These are phyloP conservation scores for Coleophora deauratella DNA, from an alignment of 2,888 invertebrate species.

Conservation along the genomic window DNA sequence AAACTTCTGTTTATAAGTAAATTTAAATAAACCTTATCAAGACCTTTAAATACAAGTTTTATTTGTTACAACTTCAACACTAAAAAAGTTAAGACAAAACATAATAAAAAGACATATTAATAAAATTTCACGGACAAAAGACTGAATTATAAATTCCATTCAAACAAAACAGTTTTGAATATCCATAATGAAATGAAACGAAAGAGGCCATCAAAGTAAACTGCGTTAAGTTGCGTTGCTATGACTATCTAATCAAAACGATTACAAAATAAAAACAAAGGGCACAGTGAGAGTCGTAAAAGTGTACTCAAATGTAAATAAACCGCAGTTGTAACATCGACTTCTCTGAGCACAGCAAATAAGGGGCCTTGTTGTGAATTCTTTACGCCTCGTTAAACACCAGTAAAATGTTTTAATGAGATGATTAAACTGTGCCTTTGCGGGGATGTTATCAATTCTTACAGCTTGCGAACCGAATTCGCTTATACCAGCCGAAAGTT, in stretches of 20 bases:
- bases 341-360: constrained; percentile 36
- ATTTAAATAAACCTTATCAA: too few species aligned
- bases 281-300: constrained; percentile 29
- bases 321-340: constrained; percentile 23
- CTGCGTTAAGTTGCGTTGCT: not conserved
- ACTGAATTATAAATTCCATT: too few species aligned
- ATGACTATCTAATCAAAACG: constrained; percentile 9
- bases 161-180: not conserved
- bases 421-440: constrained; percentile 40
- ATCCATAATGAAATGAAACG: not conserved
- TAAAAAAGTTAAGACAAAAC: too few species aligned
- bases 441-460: constrained; percentile 28
- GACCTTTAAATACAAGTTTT: too few species aligned
- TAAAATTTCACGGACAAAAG: too few species aligned
- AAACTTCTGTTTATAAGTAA: too few species aligned
- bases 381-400: constrained; percentile 57
- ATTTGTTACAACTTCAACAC: too few species aligned
- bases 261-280: constrained; percentile 29
- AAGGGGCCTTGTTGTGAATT: constrained; percentile 46
- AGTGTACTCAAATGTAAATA: constrained; percentile 35
- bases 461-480: constrained; percentile 11
- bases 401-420: constrained; percentile 60
- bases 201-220: constrained; percentile 3
- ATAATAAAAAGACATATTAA: too few species aligned
- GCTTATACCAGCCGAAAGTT: too few species aligned